These are phyloP conservation scores for Alauda arvensis DNA, from an alignment of 2,797 vertebrate genomes.

Conservation along the genomic window DNA sequence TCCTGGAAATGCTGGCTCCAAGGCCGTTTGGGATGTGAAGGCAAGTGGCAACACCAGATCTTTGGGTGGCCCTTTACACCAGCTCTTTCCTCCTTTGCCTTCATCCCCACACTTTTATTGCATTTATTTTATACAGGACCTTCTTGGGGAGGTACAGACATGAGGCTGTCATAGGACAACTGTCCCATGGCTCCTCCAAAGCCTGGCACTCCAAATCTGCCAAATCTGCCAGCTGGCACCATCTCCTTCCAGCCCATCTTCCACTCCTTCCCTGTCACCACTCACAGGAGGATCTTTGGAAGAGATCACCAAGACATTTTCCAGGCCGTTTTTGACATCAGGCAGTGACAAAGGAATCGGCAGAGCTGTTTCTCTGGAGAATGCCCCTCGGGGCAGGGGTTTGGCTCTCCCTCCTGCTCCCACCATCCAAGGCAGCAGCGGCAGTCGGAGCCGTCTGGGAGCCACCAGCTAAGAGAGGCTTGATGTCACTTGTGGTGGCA, in stretches of 20 bases:
- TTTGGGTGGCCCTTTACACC: not conserved
- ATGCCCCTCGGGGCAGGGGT: not conserved
- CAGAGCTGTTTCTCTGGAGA: not conserved
- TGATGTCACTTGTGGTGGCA: not conserved
- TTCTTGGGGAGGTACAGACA: not conserved
- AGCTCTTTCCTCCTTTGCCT: not conserved
- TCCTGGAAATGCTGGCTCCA: not conserved
- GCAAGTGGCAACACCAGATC: not conserved
- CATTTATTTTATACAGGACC: not conserved
- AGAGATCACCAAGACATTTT: not conserved
- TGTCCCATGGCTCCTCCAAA: not conserved
- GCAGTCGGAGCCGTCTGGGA: not conserved
- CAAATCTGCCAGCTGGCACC: not conserved
- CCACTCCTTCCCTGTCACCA: not conserved
- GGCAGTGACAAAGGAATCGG: not conserved
- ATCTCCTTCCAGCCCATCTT: not conserved
- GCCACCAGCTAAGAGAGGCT: not conserved
- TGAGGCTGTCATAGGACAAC: not conserved
- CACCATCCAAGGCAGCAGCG: not conserved
- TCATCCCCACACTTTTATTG: not conserved
- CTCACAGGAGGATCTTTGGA: not conserved
- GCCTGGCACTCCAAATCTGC: not conserved
- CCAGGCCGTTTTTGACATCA: not conserved
- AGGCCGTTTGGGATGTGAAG: not conserved
- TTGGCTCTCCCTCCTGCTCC: not conserved